Conservation (phyloP, 1,140 invertebrate species). For the Caenorhabditis latens region DNA sequence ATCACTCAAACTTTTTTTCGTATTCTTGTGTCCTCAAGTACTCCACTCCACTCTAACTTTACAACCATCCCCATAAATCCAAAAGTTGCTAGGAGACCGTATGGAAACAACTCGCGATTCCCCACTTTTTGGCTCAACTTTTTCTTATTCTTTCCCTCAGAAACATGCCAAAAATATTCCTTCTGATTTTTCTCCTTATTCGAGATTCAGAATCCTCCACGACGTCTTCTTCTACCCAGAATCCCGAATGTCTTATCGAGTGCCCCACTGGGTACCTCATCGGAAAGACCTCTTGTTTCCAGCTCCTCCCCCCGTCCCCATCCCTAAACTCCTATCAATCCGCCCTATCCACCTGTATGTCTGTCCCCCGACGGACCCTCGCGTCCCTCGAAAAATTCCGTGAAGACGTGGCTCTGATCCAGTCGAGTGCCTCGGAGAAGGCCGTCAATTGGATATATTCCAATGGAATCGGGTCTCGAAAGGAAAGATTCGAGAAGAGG, state of each 20-base stretch:
- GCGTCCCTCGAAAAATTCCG: conserved; percentile 12
- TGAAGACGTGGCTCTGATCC: not conserved
- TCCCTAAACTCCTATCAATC: not conserved
- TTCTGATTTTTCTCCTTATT: too few species aligned
- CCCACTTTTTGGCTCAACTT: too few species aligned
- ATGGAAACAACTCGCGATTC: too few species aligned
- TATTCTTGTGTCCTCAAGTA: too few species aligned
- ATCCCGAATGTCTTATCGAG: not conserved
- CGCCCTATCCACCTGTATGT: not conserved
- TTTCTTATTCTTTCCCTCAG: too few species aligned
- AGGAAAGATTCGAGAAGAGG: conserved; percentile 2
- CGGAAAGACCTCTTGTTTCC: conserved; percentile 18
- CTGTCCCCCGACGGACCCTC: not conserved
- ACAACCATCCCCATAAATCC: too few species aligned
- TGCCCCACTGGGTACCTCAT: not conserved
- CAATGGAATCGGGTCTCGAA: not conserved
- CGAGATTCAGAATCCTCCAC: too few species aligned
- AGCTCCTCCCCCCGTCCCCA: not conserved
- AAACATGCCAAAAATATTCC: too few species aligned
- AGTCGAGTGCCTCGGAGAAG: not conserved
- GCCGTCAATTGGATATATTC: conserved; percentile 11
- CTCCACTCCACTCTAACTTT: too few species aligned
- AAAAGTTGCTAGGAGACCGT: too few species aligned
- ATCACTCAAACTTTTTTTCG: too few species aligned
- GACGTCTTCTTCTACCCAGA: not conserved